Conservation (phyloP, 2,888 invertebrate genomes). For the Rhyacophila evoluta region DNA sequence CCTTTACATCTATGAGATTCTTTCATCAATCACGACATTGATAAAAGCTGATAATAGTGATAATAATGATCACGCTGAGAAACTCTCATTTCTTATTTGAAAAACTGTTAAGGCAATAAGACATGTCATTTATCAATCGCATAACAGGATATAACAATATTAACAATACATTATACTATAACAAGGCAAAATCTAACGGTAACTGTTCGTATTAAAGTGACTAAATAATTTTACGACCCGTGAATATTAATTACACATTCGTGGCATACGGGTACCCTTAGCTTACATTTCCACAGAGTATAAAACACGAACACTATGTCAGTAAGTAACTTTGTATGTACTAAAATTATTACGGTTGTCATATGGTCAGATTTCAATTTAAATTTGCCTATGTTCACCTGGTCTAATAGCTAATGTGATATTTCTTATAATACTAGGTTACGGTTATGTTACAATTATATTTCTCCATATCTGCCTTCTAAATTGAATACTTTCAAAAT, state of each 20-base stretch:
- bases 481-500: neutral
- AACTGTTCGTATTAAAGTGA: neutral
- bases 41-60: no score
- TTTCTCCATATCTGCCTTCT: neutral
- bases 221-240: neutral
- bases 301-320: no score
- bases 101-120: no score
- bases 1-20: no score
- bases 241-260: neutral
- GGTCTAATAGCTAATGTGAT: neutral
- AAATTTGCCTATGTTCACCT: neutral
- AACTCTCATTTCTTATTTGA: no score
- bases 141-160: no score
- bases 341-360: neutral
- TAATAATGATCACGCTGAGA: no score
- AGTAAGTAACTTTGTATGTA: no score
- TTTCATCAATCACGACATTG: no score
- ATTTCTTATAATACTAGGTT: neutral
- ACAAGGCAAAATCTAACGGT: neutral
- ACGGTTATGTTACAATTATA: neutral
- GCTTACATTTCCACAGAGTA: no score
- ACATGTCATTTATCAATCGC: no score
- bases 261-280: neutral
- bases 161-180: no score
- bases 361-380: constrained; percentile 7